phyloP scores from a whole-genome alignment of 2,113 vertebrate genomes.

The Corythaixoides concolor region DNA sequence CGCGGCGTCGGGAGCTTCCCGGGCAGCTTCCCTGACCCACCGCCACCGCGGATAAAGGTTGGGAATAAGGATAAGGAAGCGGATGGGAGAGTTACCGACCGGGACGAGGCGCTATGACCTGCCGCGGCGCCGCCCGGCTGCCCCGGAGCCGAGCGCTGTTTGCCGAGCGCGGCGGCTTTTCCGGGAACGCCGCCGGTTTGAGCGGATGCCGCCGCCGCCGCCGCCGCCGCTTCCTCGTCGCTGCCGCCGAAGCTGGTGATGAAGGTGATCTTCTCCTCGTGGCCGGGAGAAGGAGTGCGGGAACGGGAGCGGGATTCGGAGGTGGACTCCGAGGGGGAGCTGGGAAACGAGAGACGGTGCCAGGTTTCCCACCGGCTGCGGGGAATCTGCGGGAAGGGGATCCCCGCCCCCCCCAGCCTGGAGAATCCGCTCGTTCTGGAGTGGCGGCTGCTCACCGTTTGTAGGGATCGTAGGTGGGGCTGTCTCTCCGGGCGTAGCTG shows the following conservation, averaged over 20 bases:
- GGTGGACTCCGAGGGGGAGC: slow-evolving; percentile 81
- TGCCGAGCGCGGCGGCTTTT: slow-evolving; percentile 68
- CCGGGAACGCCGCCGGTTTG: slow-evolving; percentile 44
- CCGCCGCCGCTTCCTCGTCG: slow-evolving; percentile 80
- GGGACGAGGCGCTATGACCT: slow-evolving; percentile 94
- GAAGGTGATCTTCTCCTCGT: slow-evolving; percentile 92
- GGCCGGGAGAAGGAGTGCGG: slow-evolving; percentile 79
- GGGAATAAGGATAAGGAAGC: slow-evolving; percentile 1
- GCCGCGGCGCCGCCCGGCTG: slow-evolving; percentile 78
- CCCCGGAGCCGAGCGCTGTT: slow-evolving; percentile 53
- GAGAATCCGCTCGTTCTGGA: neutral
- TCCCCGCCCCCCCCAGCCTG: too few species aligned
- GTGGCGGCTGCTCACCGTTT: slow-evolving; percentile 79
- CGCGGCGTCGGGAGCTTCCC: neutral
- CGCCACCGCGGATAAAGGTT: neutral
- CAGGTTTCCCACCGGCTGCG: too few species aligned
- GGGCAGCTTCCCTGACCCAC: neutral
- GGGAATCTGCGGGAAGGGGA: neutral
- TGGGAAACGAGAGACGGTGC: neutral
- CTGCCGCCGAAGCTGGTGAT: slow-evolving; percentile 96
- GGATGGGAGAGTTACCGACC: slow-evolving; percentile 92
- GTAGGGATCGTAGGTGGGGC: slow-evolving; percentile 95
- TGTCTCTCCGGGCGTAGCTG: slow-evolving; percentile 94
- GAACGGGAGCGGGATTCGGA: slow-evolving; percentile 87
- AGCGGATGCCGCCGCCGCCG: slow-evolving; percentile 55